Percentiles rank a stretch among this genome's conserved stretches.
Evolutionary conservation across 1,140 invertebrate species (phyloP).

Genomic region (Lepidotrigona ventralis): DNA sequence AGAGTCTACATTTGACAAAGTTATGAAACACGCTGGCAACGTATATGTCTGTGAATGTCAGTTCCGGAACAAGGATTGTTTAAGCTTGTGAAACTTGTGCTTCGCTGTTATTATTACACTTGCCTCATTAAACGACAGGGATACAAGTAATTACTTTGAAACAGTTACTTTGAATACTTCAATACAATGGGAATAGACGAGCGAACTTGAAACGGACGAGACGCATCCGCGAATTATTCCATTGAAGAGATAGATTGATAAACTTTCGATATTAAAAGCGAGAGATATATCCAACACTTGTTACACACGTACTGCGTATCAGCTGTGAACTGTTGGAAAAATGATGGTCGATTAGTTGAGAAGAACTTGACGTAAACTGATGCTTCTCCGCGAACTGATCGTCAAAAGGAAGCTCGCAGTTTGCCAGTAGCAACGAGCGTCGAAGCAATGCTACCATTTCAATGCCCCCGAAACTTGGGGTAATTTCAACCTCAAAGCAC

Average conservation of each 20-base stretch:
- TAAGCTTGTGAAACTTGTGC: neutral
- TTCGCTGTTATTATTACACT: neutral
- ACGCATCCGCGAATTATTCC: neutral
- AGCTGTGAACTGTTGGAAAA: constrained; percentile 1
- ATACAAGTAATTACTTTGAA: no score
- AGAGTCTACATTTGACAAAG: neutral
- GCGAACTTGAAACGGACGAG: no score
- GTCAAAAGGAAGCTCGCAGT: constrained; percentile 40
- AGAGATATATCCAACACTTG: neutral
- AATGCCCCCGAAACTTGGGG: constrained; percentile 14
- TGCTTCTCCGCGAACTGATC: constrained; percentile 12
- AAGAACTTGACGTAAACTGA: constrained; percentile 31
- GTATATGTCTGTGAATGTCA: neutral
- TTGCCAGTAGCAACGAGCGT: constrained; percentile 17
- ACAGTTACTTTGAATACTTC: no score
- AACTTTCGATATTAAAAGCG: neutral
- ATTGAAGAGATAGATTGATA: neutral
- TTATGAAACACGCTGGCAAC: neutral
- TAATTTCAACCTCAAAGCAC: constrained; percentile 44
- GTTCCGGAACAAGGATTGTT: neutral
- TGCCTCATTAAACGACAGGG: no score
- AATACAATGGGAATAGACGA: no score
- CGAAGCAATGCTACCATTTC: constrained; percentile 22
- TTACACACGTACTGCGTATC: neutral
- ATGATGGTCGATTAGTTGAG: constrained; percentile 6